Percentiles rank a stretch among this genome's conserved stretches.
These are phyloP conservation scores for Nasonovia ribisnigri DNA, from an alignment of 2,888 invertebrate species.

Conservation along the genomic window DNA sequence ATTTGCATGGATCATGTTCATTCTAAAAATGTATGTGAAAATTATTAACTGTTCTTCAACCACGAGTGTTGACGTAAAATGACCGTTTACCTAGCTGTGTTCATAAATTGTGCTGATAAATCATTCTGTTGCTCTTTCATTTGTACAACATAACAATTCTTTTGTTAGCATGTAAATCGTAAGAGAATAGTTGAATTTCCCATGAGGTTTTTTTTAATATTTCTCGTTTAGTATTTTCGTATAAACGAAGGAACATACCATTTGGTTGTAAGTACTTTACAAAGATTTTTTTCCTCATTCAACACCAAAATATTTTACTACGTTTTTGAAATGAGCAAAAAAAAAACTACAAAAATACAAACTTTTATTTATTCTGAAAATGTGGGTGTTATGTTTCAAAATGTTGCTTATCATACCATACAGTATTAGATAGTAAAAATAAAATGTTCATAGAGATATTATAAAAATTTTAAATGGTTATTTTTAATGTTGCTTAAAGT, in stretches of 20 bases:
- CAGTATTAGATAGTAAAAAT: neutral
- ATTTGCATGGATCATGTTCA: neutral
- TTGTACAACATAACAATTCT: slow-evolving; percentile 16
- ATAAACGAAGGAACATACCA: neutral
- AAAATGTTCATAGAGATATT: neutral
- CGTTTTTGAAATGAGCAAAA: neutral
- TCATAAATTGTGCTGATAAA: slow-evolving; percentile 1
- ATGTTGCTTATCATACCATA: neutral
- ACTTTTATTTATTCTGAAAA: neutral
- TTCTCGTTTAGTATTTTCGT: neutral
- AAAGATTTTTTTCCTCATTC: neutral
- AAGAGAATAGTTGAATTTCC: slow-evolving; percentile 37
- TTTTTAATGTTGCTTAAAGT: neutral
- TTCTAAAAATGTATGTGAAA: neutral
- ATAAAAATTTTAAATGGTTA: neutral
- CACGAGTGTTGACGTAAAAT: neutral
- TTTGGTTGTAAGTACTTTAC: neutral
- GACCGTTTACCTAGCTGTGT: neutral
- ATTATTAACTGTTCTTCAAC: neutral
- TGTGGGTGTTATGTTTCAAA: neutral
- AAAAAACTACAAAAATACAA: neutral
- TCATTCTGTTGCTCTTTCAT: neutral
- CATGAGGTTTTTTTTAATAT: slow-evolving; percentile 31
- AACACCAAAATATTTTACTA: neutral
- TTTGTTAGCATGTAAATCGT: neutral